A percentile compares a stretch with the other conserved stretches of the same genome.
Conservation (phyloP, 2,113 vertebrate species). For the Zeus faber region DNA sequence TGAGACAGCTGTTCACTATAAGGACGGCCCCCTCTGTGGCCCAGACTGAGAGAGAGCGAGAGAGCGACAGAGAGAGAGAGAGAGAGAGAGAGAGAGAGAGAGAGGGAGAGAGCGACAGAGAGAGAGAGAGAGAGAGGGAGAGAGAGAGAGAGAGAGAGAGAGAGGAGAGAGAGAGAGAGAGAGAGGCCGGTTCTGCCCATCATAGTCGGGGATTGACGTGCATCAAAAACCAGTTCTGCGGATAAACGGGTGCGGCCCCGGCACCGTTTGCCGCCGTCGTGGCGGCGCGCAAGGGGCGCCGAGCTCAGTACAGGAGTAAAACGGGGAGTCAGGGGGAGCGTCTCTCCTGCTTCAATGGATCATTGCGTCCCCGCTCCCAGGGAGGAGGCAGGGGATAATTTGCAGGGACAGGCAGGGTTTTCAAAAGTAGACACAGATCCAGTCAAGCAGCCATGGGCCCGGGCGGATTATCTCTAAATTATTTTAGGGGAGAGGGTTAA, state of each 20-base stretch:
- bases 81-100: no score
- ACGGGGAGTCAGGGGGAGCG: conserved; percentile 19
- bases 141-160: no score
- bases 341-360: conserved; percentile 60
- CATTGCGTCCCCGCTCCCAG: conserved; percentile 58
- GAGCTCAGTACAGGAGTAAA: conserved; percentile 48
- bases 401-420: conserved; percentile 55
- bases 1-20: no score
- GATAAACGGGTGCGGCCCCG: conserved; percentile 13
- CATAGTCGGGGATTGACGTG: conserved; percentile 21
- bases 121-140: no score
- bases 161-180: no score
- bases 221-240: conserved; percentile 32
- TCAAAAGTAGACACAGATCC: conserved; percentile 52
- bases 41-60: no score
- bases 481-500: conserved; percentile 16
- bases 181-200: no score
- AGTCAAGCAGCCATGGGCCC: conserved; percentile 27
- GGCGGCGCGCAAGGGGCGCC: conserved; percentile 31
- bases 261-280: conserved; percentile 29
- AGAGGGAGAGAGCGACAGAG: no score
- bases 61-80: no score
- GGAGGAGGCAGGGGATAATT: conserved; percentile 54
- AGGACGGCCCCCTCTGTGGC: no score
- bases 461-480: conserved; percentile 27